Conservation (phyloP, 2,888 invertebrate genomes). For the Drosophila parthenogenetica region DNA sequence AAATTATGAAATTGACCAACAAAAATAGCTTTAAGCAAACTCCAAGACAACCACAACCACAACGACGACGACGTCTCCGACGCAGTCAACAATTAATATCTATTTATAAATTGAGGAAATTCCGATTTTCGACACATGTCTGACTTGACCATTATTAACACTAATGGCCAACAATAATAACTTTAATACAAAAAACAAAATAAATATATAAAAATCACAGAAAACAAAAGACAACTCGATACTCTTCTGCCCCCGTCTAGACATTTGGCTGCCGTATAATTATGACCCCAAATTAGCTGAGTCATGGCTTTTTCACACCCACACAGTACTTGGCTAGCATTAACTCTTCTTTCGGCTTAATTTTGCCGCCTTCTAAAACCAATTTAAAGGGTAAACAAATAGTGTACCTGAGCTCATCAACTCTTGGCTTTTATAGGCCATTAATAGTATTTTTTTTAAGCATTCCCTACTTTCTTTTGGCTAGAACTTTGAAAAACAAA, state of each 20-base stretch:
- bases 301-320: conserved; percentile 47
- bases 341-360: conserved; percentile 16
- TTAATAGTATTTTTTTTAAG: neutral
- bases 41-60: conserved; percentile 16
- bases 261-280: conserved; percentile 30
- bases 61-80: conserved; percentile 17
- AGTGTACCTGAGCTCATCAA: neutral
- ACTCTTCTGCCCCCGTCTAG: neutral
- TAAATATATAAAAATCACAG: neutral
- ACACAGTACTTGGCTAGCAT: conserved; percentile 12
- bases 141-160: conserved; percentile 48
- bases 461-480: neutral
- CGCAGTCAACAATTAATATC: conserved; percentile 55
- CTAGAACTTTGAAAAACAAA: neutral
- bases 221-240: conserved; percentile 13
- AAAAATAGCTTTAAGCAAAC: conserved; percentile 62
- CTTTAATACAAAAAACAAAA: neutral
- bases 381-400: conserved; percentile 3
- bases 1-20: conserved; percentile 61
- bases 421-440: neutral
- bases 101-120: conserved; percentile 73
- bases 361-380: conserved; percentile 14
- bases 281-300: conserved; percentile 27
- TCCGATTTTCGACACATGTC: conserved; percentile 67
- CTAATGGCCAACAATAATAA: conserved; percentile 31